phyloP scores from a whole-genome alignment of 2,888 invertebrate species.

The Chymomyza procnemis region DNA sequence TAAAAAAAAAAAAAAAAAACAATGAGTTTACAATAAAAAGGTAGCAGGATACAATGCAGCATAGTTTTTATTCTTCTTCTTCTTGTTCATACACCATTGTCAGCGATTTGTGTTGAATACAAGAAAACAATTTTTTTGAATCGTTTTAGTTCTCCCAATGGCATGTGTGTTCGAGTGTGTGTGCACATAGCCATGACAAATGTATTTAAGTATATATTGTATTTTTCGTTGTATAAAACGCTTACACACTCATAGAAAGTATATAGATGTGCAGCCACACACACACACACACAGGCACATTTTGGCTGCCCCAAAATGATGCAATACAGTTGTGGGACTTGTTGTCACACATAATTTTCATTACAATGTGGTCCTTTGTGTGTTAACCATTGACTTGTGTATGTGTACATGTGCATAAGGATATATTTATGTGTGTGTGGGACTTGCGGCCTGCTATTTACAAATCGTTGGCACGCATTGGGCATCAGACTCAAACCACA shows the following conservation, averaged over 20 bases:
- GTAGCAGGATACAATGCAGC: slow-evolving; percentile 28
- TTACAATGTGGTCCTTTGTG: slow-evolving; percentile 59
- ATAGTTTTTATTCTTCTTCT: slow-evolving; percentile 19
- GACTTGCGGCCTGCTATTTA: slow-evolving; percentile 37
- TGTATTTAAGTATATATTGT: slow-evolving; percentile 67
- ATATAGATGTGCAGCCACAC: not conserved
- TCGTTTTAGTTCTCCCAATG: slow-evolving; percentile 13
- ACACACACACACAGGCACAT: not conserved
- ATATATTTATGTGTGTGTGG: slow-evolving; percentile 12
- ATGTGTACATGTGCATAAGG: slow-evolving; percentile 3
- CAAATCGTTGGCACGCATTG: slow-evolving; percentile 66
- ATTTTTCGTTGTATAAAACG: not conserved
- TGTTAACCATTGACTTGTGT: not conserved
- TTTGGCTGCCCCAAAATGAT: slow-evolving; percentile 10
- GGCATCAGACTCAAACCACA: slow-evolving; percentile 21
- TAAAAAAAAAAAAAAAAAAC: slow-evolving; percentile 30
- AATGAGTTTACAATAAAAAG: slow-evolving; percentile 9
- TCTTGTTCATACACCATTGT: slow-evolving; percentile 62
- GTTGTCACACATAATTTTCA: slow-evolving; percentile 73
- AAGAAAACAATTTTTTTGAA: slow-evolving; percentile 59
- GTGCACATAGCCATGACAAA: slow-evolving; percentile 68
- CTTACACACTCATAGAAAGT: not conserved
- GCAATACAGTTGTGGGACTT: slow-evolving; percentile 55
- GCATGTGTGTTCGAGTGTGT: slow-evolving; percentile 4
- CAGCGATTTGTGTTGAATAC: slow-evolving; percentile 68